Base-by-base conservation (phyloP, 2,888 invertebrate genomes). In the Drosophila borborema region DNA sequence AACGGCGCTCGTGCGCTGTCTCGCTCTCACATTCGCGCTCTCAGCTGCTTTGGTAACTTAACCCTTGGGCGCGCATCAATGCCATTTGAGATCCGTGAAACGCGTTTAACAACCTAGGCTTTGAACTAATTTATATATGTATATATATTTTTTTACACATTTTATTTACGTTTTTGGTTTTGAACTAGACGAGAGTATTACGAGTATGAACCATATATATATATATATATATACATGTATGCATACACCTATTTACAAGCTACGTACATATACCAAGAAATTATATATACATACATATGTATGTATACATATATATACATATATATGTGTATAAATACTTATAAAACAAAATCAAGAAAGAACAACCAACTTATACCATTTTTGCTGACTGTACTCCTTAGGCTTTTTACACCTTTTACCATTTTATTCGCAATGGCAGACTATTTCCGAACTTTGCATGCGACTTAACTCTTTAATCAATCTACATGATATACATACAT, bases 351-450 rank as follows among this genome's bases (percentile, higher is more conserved):
- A 64, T 18, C 45, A 69, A 55, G 36, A 46, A 36, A 56, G 5
- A 60, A 63, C 45, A 71, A 85, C 76, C 70, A 76, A 84, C 81
- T 78, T 89, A 77, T 81, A 90, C 80, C 89, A 90, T 89, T 91
- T 90, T 91, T 91, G 91, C 92, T 92, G 92, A 91, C 91, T 92
- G 86, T 91, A 91, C 85, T 92, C 91, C 89, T 91, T 91, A 91
- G 91, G 91, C 92, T 91, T 92, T 91, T 91, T 91, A 91, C 91
- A 91, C 91, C 91, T 90, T 84, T 90, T 90, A 84, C 77, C 88
- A 78, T 65, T 72, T 80, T 72, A 82, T 72, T 81, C 74, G 84
- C 78, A 77, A 84, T 55, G 68, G 69, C 82, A 86, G 64, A 86
- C 69, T 80, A 73, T 72, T 78, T 74, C 48, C 49, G 45, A 59